Base-by-base conservation (phyloP, 2,888 invertebrate species). In the Scrobipalpa atriplicella region DNA sequence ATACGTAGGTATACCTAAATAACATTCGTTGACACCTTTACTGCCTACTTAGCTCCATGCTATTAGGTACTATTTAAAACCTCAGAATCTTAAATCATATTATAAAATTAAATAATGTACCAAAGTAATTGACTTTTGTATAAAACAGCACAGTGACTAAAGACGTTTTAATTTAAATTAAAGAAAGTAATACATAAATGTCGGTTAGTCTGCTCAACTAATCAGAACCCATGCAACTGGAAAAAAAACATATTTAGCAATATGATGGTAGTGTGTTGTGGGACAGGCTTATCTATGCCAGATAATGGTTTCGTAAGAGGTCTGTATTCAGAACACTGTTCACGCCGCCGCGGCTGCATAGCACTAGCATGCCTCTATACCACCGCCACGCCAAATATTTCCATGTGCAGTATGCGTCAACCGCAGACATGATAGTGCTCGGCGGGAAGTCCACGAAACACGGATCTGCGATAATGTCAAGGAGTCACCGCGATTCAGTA, bases 301-400 rank as follows among this genome's bases (percentile, higher is more conserved):
- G 81, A 79, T 80, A 81, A 77, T 71, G 64, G 62, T 80, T 77
- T 77, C 73, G 78, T 72, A 77, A 80, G 71, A 58, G 66, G 65
- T 67, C 68, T 71, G 65, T 69, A n/a, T n/a, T n/a, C n/a, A n/a
- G n/a, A n/a, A n/a, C n/a, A n/a, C n/a, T n/a, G 73, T 70, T 67
- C 52, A 51, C 21, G 62, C 67, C 60, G 58, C 58, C 58, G 58
- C 68, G 65, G 67, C 67, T 60, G 54, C 54, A 21, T 21, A 21
- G 18, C 18, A 51, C n/a, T 1, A 7, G 16, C 16, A 7, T 8
- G 51, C 18, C 18, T 16, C 51, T 16, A n/a, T n/a, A n/a, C n/a
- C n/a, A 18, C 51, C 18, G 19, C 19, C 62, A 67, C 58, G 61
- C 58, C 60, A 62, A 43, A 66, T 68, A 63, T 66, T 62, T 61